Base-by-base conservation (phyloP, 2,888 invertebrate species). In the Toxonevra muliebris region DNA sequence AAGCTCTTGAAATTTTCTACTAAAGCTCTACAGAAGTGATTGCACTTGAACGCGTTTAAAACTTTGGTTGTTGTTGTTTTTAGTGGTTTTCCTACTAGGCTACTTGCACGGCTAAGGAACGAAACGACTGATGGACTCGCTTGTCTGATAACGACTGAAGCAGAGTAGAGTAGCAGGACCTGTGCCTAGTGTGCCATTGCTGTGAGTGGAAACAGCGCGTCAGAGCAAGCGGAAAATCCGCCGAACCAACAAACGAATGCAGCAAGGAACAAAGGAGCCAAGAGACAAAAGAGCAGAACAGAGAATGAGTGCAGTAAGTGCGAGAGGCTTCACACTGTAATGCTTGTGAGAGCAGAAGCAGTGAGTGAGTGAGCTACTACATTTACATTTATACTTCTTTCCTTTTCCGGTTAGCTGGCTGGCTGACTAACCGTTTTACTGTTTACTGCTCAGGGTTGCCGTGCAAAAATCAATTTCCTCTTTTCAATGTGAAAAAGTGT, bases 111-210 rank as follows among this genome's bases (percentile, higher is more conserved):
- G 77, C 78, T 82, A 80, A 82, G 82, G 81, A 82, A 82, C 82
- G 81, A 81, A 82, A 82, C 82, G 82, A 82, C 82, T 82, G 82
- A 77, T 81, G 81, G 80, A 82, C 82, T 82, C 82, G 81, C 82
- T 82, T 82, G 82, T 82, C 82, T 82, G 82, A 82, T 82, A 82
- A 82, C 82, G 82, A 82, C 82, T 82, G 77, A 82, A 81, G 82
- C 30, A 30, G 30, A 7, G 7, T 30, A 30, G 30, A 30, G 30
- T 30, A 30, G 30, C 79, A 77, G 76, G 76, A 79, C 80, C 76
- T 79, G 76, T 80, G 79, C 61, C 64, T 30, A 30, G 30, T 30
- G 67, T 43, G 58, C 65, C 54, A 57, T 62, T 63, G 58, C 74
- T 53, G 53, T 17, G 13, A 4, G 53, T 8, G 17, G 5, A 17